Percentiles rank a stretch among this genome's conserved stretches.
Conservation (phyloP, 2,113 vertebrate genomes). For the Ageneiosus marmoratus region DNA sequence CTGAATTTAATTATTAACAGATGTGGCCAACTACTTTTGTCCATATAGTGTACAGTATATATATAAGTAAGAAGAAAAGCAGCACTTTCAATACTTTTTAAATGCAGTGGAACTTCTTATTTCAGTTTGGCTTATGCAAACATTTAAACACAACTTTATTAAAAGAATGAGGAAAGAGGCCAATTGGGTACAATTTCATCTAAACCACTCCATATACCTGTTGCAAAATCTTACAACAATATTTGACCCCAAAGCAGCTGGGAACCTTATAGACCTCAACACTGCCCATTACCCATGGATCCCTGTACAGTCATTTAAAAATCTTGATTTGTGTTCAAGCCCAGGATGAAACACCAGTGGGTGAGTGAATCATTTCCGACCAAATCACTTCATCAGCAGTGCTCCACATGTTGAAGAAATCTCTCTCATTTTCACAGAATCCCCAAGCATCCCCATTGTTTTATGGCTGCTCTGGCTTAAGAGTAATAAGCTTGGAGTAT, state of each 20-base stretch:
- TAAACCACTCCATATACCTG: neutral
- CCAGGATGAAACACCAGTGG: neutral
- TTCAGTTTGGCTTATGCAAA: neutral
- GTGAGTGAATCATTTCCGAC: neutral
- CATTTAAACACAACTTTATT: neutral
- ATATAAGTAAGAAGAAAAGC: neutral
- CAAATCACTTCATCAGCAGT: neutral
- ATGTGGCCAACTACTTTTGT: no score
- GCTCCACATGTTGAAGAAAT: neutral
- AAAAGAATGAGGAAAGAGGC: neutral
- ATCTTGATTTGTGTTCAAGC: neutral
- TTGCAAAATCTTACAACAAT: neutral
- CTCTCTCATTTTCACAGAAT: neutral
- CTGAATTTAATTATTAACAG: no score
- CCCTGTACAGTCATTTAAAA: neutral
- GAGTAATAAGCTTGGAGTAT: slow-evolving; percentile 4
- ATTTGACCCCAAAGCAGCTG: neutral
- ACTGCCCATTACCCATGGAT: neutral
- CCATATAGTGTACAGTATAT: no score
- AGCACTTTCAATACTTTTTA: neutral
- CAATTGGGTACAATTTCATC: neutral
- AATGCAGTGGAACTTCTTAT: neutral
- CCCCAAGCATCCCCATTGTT: neutral
- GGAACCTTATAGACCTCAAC: neutral
- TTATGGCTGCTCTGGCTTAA: neutral